Evolutionary conservation across 2,113 vertebrate species (phyloP).

Genomic region (Chaetodon trifascialis): DNA sequence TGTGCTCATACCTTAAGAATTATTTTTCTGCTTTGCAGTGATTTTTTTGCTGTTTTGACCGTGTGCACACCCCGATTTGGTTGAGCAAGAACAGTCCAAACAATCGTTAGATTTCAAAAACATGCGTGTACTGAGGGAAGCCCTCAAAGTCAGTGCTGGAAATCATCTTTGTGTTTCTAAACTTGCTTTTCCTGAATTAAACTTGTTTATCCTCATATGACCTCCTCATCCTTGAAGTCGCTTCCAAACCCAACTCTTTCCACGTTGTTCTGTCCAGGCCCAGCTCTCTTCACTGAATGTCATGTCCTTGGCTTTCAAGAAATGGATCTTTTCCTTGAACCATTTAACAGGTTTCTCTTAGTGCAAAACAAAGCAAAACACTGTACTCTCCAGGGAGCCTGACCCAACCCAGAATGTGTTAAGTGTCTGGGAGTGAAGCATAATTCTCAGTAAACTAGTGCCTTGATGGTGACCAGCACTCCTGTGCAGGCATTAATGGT

Average conservation of each 20-base stretch:
- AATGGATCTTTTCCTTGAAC: constrained; percentile 50
- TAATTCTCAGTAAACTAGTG: constrained; percentile 23
- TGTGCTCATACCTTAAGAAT: not conserved
- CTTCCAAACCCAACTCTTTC: constrained; percentile 60
- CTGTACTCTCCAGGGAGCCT: constrained; percentile 10
- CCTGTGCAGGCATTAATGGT: not conserved
- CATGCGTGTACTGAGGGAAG: not conserved
- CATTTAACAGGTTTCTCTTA: constrained; percentile 36
- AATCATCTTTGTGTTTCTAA: constrained; percentile 43
- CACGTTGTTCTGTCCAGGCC: constrained; percentile 32
- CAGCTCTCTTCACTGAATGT: constrained; percentile 47
- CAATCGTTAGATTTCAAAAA: constrained; percentile 1
- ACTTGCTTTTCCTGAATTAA: constrained; percentile 38
- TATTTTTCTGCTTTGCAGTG: not conserved
- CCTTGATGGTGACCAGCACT: constrained; percentile 19
- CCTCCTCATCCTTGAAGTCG: constrained; percentile 43
- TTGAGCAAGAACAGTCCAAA: not conserved
- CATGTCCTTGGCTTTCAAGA: constrained; percentile 46
- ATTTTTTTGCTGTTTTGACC: not conserved
- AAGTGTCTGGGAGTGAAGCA: constrained; percentile 31
- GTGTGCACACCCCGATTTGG: not conserved
- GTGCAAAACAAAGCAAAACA: not conserved
- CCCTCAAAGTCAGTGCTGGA: constrained; percentile 19
- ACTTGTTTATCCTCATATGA: constrained; percentile 48
- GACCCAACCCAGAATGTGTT: constrained; percentile 35